Percentiles rank a stretch among this genome's conserved stretches.
Conservation (phyloP, 2,797 vertebrate species). For the Poecilia velifera region DNA sequence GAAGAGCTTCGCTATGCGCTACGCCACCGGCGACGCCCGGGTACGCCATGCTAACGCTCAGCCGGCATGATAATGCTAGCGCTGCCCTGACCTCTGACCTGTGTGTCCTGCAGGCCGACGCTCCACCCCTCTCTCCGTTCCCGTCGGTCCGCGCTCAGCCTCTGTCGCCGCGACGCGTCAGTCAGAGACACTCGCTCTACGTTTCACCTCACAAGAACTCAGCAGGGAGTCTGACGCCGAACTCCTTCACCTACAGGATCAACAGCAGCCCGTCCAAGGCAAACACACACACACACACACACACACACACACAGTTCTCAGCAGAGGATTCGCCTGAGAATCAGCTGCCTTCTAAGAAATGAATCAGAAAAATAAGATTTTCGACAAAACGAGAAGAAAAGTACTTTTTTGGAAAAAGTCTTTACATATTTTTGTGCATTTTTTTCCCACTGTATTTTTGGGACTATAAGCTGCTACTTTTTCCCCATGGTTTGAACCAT, state of each 20-base stretch:
- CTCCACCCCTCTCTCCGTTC: conserved; percentile 91
- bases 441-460: too few relatives aligned
- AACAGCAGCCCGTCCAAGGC: conserved; percentile 95
- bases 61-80: background rate
- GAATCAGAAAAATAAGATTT: too few relatives aligned
- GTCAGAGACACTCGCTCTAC: conserved; percentile 91
- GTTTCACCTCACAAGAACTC: conserved; percentile 92
- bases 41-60: conserved; percentile 62
- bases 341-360: too few relatives aligned
- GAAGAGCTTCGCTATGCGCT: conserved; percentile 90
- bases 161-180: conserved; percentile 91
- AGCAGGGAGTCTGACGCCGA: conserved; percentile 79
- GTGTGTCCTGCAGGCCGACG: conserved; percentile 83
- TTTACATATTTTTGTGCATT: too few relatives aligned
- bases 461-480: too few relatives aligned
- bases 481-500: too few relatives aligned
- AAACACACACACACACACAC: background rate
- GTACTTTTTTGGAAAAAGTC: too few relatives aligned
- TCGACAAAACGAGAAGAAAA: too few relatives aligned
- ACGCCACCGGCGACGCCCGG: conserved; percentile 81
- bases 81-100: too few relatives aligned
- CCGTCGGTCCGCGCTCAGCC: conserved; percentile 88
- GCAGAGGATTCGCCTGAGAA: too few relatives aligned
- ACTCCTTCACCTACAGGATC: conserved; percentile 88
- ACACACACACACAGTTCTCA: too few relatives aligned